Conservation (phyloP, 2,797 vertebrate genomes). For the Microchirus variegatus region DNA sequence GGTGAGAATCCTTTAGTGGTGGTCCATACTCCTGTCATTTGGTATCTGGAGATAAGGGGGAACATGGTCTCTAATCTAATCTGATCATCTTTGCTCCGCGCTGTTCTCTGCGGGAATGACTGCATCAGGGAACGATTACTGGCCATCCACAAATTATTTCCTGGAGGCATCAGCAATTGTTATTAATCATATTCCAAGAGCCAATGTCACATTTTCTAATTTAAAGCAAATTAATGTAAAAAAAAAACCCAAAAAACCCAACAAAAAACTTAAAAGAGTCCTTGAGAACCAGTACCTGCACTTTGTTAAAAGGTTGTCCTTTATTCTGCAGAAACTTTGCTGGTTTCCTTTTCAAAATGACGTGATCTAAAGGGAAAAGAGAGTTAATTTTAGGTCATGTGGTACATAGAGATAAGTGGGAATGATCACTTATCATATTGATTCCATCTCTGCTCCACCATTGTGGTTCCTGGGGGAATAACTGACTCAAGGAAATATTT, state of each 20-base stretch:
- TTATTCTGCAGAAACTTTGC: not conserved
- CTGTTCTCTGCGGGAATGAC: conserved; percentile 47
- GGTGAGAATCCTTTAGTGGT: conserved; percentile 50
- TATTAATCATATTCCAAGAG: conserved; percentile 38
- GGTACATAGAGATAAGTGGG: conserved; percentile 24
- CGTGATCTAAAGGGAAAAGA: conserved; percentile 1
- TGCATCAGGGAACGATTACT: conserved; percentile 60
- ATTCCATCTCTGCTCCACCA: conserved; percentile 43
- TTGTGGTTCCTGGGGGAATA: conserved; percentile 31
- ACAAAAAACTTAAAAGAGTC: not conserved
- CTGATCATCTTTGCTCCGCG: conserved; percentile 52
- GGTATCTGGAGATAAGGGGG: conserved; percentile 63
- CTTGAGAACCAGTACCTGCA: not conserved
- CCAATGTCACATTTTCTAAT: conserved; percentile 27
- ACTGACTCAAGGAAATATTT: conserved; percentile 54
- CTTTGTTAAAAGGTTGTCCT: not conserved
- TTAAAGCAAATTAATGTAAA: not conserved
- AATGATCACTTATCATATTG: conserved; percentile 23
- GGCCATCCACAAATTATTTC: conserved; percentile 51
- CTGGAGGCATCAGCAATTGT: conserved; percentile 34
- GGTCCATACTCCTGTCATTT: conserved; percentile 65
- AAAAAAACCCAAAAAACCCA: not conserved
- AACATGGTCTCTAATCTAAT: conserved; percentile 64
- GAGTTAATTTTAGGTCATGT: conserved; percentile 9
- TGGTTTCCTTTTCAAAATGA: not conserved